phyloP scores from a whole-genome alignment of 64 coral and sea anemone species.

The Dendronephthya gigantea region DNA sequence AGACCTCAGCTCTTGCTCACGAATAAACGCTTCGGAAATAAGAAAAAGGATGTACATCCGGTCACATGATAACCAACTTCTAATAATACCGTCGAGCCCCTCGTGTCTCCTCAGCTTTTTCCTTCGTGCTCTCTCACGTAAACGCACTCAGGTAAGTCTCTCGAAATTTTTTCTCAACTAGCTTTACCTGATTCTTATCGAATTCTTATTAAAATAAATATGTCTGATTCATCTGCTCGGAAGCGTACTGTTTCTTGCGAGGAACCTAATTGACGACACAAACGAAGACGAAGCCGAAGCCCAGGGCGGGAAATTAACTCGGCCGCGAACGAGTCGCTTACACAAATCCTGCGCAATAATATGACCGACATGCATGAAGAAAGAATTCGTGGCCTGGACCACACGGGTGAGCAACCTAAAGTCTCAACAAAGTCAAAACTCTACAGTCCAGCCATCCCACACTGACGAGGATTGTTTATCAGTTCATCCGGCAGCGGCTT shows the following conservation, averaged over 20 bases:
- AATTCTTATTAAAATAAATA: too few species aligned
- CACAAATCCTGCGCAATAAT: neutral
- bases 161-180: too few species aligned
- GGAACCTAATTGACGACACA: neutral
- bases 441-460: neutral
- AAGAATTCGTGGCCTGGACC: neutral
- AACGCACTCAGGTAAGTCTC: too few species aligned
- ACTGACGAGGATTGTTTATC: neutral
- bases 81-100: too few species aligned
- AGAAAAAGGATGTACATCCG: too few species aligned
- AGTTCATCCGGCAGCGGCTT: neutral
- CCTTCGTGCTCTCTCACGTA: neutral
- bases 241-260: too few species aligned
- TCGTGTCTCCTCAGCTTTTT: neutral
- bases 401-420: neutral
- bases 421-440: neutral
- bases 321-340: neutral
- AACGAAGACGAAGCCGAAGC: neutral
- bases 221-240: too few species aligned
- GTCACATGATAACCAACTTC: too few species aligned
- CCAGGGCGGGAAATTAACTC: neutral
- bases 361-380: neutral
- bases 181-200: too few species aligned
- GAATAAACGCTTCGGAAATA: too few species aligned
- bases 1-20: too few species aligned